A percentile compares a stretch with the other conserved stretches of the same genome.
phyloP scores from a whole-genome alignment of 2,797 vertebrate genomes.

The Poliocrania exsul region DNA sequence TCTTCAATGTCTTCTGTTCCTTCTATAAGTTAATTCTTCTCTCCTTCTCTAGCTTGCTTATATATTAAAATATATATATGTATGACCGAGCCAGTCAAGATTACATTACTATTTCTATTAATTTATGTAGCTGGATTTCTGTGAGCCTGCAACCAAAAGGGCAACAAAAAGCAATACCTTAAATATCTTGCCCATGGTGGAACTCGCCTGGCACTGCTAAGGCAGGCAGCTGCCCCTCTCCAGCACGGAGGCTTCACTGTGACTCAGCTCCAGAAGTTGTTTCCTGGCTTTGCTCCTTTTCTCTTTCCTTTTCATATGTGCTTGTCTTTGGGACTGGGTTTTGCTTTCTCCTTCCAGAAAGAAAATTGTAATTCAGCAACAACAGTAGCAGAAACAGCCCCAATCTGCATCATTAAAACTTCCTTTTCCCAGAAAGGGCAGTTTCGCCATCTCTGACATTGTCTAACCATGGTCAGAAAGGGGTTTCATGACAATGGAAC shows the following conservation, averaged over 20 bases:
- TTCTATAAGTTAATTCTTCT: neutral
- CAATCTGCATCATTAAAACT: conserved; percentile 3
- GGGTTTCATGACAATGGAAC: neutral
- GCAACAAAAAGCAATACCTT: neutral
- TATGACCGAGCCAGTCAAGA: neutral
- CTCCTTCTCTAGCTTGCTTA: neutral
- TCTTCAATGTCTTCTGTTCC: neutral
- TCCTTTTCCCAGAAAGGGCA: conserved; percentile 6
- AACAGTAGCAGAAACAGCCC: conserved; percentile 18
- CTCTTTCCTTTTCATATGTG: neutral
- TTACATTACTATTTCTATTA: neutral
- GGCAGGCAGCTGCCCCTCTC: neutral
- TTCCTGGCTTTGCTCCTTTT: neutral
- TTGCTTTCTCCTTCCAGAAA: conserved; percentile 24
- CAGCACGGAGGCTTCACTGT: fast-evolving
- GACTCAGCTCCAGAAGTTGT: neutral
- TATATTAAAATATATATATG: neutral
- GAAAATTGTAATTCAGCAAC: neutral
- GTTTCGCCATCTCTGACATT: neutral
- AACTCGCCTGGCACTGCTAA: neutral
- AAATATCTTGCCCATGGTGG: neutral
- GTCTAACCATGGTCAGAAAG: neutral
- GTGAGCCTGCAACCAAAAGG: neutral
- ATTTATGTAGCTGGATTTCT: neutral
- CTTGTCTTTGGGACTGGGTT: neutral